Base-by-base conservation (phyloP, 2,888 invertebrate genomes). In the Plusia festucae region DNA sequence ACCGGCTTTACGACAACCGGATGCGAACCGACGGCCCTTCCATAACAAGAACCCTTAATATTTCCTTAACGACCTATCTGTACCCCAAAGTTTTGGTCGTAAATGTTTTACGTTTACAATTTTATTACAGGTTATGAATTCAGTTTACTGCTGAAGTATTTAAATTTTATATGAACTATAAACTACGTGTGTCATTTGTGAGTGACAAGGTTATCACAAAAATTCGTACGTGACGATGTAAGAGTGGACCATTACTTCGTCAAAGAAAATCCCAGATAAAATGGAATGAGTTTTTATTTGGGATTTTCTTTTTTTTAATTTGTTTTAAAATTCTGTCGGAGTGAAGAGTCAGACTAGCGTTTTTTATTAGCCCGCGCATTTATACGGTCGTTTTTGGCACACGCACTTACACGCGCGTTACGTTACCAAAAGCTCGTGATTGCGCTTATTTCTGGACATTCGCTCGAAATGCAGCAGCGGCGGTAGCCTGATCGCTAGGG, bases 61-160 rank as follows among this genome's bases (percentile, higher is more conserved):
- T 40, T 40, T 40, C 40, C 40, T 40, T 40, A n/a, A 40, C 40
- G n/a, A 7, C 30, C 40, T 40, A n/a, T 40, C 40, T 40, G n/a
- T 6, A 40, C 40, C 40, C 40, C n/a, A 40, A 40, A 40, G 40
- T 40, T 40, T n/a, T n/a, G 4, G n/a, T n/a, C 0, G 40, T 40
- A 40, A 40, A 40, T 40, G 40, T 40, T 40, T 40, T 40, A 40
- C 40, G n/a, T 40, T n/a, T 5, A 40, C n/a, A n/a, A 40, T 40
- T 40, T 40, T 40, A 40, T 40, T 40, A 40, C 40, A n/a, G 40
- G n/a, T 40, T 40, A 40, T 40, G 40, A 40, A 40, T 40, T 40
- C 40, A 40, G 40, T 40, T 40, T 15, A 15, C 15, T 40, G 40
- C n/a, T 40, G 40, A 40, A 40, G 40, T 40, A n/a, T 40, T 40